These are phyloP conservation scores for Chrysoperla carnea DNA, from an alignment of 1,140 invertebrate species.

Conservation along the genomic window DNA sequence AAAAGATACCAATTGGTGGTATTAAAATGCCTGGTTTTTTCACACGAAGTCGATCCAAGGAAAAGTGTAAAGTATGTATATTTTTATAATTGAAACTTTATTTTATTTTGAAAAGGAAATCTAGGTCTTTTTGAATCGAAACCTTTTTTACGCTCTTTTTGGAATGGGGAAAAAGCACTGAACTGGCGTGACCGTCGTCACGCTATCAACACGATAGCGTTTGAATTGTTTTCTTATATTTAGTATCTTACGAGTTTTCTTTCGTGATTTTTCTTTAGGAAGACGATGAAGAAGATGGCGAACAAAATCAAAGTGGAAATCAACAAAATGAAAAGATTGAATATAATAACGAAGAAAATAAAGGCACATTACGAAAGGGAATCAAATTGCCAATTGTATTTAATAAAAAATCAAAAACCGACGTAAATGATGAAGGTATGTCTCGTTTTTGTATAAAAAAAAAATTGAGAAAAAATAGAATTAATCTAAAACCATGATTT, in stretches of 20 bases:
- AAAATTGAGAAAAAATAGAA: too few relatives aligned
- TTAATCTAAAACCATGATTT: too few relatives aligned
- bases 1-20: constrained; percentile 64
- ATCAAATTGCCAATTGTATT: constrained; percentile 24
- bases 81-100: too few relatives aligned
- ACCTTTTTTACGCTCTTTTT: constrained; percentile 6
- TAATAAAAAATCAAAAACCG: constrained; percentile 16
- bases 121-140: too few relatives aligned
- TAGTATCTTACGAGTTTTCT: too few relatives aligned
- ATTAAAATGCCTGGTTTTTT: constrained; percentile 70
- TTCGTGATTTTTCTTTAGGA: too few relatives aligned
- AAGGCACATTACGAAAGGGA: constrained; percentile 6
- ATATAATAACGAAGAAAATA: constrained; percentile 14
- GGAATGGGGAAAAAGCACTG: constrained; percentile 17
- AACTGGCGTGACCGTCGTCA: too few relatives aligned
- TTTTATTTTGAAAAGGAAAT: too few relatives aligned
- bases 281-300: constrained; percentile 24
- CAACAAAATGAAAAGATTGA: constrained; percentile 4
- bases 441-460: too few relatives aligned
- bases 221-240: too few relatives aligned
- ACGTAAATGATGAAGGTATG: constrained; percentile 11
- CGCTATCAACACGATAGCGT: too few relatives aligned
- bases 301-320: constrained; percentile 13
- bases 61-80: constrained; percentile 34
- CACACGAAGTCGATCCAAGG: constrained; percentile 54